Base-by-base conservation (phyloP, 1,140 invertebrate genomes). In the Rhyzopertha dominica region DNA sequence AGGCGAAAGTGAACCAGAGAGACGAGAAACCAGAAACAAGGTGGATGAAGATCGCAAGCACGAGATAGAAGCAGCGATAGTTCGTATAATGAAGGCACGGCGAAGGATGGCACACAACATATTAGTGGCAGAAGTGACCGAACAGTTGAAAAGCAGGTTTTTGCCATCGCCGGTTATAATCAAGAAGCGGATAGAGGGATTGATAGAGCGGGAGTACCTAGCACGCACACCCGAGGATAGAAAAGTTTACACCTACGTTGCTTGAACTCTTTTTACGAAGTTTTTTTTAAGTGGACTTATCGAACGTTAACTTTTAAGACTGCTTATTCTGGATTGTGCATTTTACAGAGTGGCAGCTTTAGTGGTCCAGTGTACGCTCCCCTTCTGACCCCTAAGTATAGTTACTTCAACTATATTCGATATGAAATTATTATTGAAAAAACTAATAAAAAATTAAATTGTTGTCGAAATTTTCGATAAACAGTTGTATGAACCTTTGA, bases 1-100 rank as follows among this genome's bases (percentile, higher is more conserved):
- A 71, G 94, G 94, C 25, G 97, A 99, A 72, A 95, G 92, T 20
- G 97, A 99, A 72, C 96, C 95, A 5, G 96, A 99, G 69, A 79
- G 96, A 49, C 87, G 90, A 67, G 96, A 99, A 74, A 99, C 95
- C 0, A 80, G 95, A 58, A 95, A 82, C 61, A 99, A 98, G 75
- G 94, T 98, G 9, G 96, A 99, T 66, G 97, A 99, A 70, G 96
- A 99, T 71, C 79, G 96, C 47, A 99, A 99, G 71, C 95, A 99
- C 69, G 96, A 99, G 75, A 99, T 99, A 50, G 96, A 99, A 76
- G 97, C 97, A 26, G 95, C 96, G 26, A 97, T 99, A 64, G 97
- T 99, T 32, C 81, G 97, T 61, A 98, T 99, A 60, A 99, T 99
- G 97, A 99, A 99, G 74, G 90, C 92, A 17, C 79, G 96, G 41